These are phyloP conservation scores for Oligia latruncula DNA, from an alignment of 2,888 invertebrate genomes.

Conservation along the genomic window DNA sequence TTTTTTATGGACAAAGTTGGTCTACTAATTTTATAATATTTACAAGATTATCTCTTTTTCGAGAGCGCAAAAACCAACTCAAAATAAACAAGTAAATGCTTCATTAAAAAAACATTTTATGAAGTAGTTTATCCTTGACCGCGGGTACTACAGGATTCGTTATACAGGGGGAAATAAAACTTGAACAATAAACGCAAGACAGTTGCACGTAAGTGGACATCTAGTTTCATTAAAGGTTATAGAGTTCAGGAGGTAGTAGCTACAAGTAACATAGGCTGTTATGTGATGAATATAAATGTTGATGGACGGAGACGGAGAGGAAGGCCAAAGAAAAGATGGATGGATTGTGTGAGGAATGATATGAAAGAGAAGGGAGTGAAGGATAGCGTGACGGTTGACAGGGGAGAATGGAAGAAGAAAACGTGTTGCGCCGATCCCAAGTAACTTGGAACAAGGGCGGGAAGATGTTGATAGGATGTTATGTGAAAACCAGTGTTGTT, in stretches of 20 bases:
- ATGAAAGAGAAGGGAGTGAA: no score
- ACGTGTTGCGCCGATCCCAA: no score
- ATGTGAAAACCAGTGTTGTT: no score
- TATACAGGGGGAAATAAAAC: constrained; percentile 19
- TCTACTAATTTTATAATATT: neutral
- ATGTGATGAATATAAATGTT: no score
- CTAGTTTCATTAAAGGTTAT: constrained; percentile 6
- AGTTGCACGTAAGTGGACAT: neutral
- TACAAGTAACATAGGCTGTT: neutral
- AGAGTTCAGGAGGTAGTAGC: neutral
- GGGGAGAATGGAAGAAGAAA: no score
- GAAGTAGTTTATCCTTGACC: constrained; percentile 25
- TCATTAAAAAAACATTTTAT: constrained; percentile 2
- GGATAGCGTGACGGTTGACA: no score
- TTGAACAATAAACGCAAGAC: constrained; percentile 27
- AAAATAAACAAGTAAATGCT: neutral
- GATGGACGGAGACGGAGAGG: no score
- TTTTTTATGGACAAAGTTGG: neutral
- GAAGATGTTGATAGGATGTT: neutral
- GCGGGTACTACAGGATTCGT: neutral
- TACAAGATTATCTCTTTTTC: neutral
- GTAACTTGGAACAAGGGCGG: no score
- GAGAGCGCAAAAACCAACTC: neutral
- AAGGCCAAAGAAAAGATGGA: no score
- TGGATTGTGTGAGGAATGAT: no score